These are phyloP conservation scores for Rhyzopertha dominica DNA, from an alignment of 1,140 invertebrate genomes.

Conservation along the genomic window DNA sequence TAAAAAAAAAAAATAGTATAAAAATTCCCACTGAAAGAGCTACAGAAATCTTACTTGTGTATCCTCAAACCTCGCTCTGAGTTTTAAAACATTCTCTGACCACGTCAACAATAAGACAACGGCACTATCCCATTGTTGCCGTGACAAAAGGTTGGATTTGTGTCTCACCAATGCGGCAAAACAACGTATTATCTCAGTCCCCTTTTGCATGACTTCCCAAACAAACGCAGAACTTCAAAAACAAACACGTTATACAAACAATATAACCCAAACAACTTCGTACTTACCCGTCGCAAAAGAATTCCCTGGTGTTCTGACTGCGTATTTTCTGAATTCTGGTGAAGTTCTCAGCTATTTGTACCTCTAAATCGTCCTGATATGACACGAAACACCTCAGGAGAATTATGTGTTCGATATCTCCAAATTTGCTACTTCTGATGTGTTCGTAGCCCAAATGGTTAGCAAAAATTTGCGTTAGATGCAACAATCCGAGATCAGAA, in stretches of 20 bases:
- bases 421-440: slow-evolving; percentile 17
- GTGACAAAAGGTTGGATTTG: slow-evolving; percentile 45
- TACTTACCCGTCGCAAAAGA: slow-evolving; percentile 23
- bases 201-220: slow-evolving; percentile 42
- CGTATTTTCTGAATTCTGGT: slow-evolving; percentile 26
- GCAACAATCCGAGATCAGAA: slow-evolving; percentile 20
- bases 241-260: slow-evolving; percentile 14
- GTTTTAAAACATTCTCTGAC: slow-evolving; percentile 45
- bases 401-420: slow-evolving; percentile 20
- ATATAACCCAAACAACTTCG: too few relatives aligned
- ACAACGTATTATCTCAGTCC: slow-evolving; percentile 45
- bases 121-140: slow-evolving; percentile 60
- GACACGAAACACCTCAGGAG: slow-evolving; percentile 27
- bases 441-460: slow-evolving; percentile 28
- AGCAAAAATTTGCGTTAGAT: slow-evolving; percentile 32
- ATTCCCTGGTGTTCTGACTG: slow-evolving; percentile 18
- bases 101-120: slow-evolving; percentile 60
- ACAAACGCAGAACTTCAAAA: slow-evolving; percentile 41
- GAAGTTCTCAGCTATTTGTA: slow-evolving; percentile 33
- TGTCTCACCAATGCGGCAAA: slow-evolving; percentile 37
- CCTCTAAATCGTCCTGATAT: slow-evolving; percentile 30
- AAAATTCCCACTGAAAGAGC: too few relatives aligned
- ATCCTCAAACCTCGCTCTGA: slow-evolving; percentile 21
- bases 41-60: slow-evolving; percentile 28
- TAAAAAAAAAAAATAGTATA: too few relatives aligned